phyloP scores from a whole-genome alignment of 1,140 invertebrate genomes.

The Hyles vespertilio region DNA sequence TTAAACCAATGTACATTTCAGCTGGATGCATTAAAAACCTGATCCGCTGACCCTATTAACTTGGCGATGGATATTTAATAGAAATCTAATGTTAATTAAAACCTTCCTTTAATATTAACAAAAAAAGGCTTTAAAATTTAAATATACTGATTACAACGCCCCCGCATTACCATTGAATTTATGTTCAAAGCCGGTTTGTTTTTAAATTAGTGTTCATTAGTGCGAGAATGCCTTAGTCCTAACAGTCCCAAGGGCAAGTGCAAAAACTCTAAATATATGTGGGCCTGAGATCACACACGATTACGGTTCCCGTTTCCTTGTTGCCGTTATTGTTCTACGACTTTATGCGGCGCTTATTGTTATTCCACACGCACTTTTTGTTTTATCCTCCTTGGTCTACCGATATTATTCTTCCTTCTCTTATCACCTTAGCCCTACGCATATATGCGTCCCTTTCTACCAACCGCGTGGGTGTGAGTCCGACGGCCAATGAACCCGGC shows the following conservation, averaged over 20 bases:
- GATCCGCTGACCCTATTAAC: too few relatives aligned
- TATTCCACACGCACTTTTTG: conserved; percentile 45
- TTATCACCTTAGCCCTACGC: conserved; percentile 14
- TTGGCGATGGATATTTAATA: too few relatives aligned
- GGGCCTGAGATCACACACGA: background rate
- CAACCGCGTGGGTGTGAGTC: conserved; percentile 38
- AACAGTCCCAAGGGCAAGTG: background rate
- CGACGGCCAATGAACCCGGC: conserved; percentile 48
- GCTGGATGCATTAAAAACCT: too few relatives aligned
- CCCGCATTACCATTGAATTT: too few relatives aligned
- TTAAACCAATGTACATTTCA: too few relatives aligned
- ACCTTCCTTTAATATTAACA: too few relatives aligned
- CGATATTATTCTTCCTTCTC: conserved; percentile 33
- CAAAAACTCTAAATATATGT: too few relatives aligned
- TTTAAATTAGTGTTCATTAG: too few relatives aligned
- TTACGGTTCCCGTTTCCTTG: conserved; percentile 11
- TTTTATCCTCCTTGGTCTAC: conserved; percentile 33
- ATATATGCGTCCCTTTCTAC: conserved; percentile 28
- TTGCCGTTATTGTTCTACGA: conserved; percentile 1
- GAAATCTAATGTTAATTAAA: too few relatives aligned
- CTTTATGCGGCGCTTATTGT: conserved; percentile 26
- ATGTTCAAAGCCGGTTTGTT: too few relatives aligned
- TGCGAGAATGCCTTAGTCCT: background rate
- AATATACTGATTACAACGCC: too few relatives aligned
- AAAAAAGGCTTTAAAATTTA: too few relatives aligned